Evolutionary conservation across 2,113 vertebrate species (phyloP).

Genomic region (Tauraco erythrolophus): DNA sequence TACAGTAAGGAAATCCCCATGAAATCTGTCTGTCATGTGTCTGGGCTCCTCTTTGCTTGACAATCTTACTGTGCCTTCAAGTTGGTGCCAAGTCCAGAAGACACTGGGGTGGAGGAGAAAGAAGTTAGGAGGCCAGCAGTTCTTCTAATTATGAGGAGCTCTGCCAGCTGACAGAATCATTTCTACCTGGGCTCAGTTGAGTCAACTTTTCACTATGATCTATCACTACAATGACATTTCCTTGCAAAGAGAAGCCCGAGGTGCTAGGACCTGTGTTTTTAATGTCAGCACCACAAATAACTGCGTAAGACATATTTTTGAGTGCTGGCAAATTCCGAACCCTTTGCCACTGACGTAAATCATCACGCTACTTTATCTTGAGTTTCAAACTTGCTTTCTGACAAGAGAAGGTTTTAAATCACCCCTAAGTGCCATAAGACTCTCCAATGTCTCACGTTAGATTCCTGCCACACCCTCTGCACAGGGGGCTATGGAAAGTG

Average conservation of each 20-base stretch:
- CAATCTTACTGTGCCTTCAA: background rate
- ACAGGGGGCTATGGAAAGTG: background rate
- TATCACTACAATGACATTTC: background rate
- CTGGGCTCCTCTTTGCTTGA: background rate
- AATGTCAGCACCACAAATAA: background rate
- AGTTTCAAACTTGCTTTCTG: background rate
- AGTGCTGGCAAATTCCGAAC: conserved; percentile 37
- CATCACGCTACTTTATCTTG: background rate
- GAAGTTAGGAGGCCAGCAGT: background rate
- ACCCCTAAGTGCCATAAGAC: background rate
- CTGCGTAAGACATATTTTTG: background rate
- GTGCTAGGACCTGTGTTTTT: conserved; percentile 12
- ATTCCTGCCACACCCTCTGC: background rate
- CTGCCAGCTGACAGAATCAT: conserved; percentile 4
- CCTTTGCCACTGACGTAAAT: background rate
- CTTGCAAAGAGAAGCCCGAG: conserved; percentile 19
- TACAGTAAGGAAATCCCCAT: background rate
- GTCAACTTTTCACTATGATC: background rate
- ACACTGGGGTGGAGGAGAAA: background rate
- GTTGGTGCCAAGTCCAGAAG: background rate
- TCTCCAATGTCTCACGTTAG: background rate
- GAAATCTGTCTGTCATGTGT: background rate
- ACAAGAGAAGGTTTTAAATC: conserved; percentile 38
- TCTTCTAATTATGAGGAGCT: background rate
- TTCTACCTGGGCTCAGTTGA: background rate